A percentile compares a stretch with the other conserved stretches of the same genome.
Evolutionary conservation across 2,797 vertebrate genomes (phyloP).

Genomic region (Garrulus glandarius): DNA sequence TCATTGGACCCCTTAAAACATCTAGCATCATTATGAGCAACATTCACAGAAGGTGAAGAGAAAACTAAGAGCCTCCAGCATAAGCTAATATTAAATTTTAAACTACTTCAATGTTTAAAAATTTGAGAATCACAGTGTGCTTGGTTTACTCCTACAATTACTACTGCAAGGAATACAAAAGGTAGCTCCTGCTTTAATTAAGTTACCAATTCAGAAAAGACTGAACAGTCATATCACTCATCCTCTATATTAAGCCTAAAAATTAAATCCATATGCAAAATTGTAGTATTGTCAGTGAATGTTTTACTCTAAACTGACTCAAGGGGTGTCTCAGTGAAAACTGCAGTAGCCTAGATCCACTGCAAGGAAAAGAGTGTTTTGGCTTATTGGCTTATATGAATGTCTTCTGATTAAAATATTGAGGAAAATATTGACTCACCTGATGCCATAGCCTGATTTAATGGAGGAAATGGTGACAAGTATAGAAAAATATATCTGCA

Average conservation of each 20-base stretch:
- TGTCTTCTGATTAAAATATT: background rate
- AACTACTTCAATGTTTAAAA: background rate
- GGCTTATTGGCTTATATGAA: background rate
- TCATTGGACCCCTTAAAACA: background rate
- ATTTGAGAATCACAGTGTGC: background rate
- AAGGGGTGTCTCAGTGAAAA: background rate
- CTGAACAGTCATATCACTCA: background rate
- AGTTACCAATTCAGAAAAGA: background rate
- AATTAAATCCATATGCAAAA: background rate
- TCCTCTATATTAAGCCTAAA: background rate
- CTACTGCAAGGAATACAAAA: background rate
- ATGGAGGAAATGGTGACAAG: background rate
- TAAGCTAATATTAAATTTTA: background rate
- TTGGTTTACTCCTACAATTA: background rate
- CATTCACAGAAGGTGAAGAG: background rate
- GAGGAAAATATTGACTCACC: background rate
- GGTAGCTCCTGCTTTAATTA: background rate
- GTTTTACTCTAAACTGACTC: background rate
- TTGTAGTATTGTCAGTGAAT: background rate
- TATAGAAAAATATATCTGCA: background rate
- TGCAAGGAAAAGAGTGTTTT: background rate
- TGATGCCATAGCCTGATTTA: background rate
- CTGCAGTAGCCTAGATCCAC: background rate
- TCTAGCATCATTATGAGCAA: background rate
- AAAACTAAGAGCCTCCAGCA: background rate